phyloP scores from a whole-genome alignment of 1,140 invertebrate genomes.

The Drosophila pectinifera region DNA sequence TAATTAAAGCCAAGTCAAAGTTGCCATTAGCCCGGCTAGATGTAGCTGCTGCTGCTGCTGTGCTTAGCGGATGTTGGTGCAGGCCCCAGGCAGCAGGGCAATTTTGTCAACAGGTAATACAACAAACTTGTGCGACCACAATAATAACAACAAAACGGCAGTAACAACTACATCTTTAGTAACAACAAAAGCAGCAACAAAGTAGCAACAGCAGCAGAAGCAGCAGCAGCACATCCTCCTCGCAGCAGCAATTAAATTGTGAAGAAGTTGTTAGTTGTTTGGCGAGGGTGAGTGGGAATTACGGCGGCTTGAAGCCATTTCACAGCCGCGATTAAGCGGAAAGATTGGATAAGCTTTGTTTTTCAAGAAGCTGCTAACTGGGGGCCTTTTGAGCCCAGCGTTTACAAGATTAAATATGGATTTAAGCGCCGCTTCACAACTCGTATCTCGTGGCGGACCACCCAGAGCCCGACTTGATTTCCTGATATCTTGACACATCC shows the following conservation, averaged over 20 bases:
- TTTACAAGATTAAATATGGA: background rate
- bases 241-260: conserved; percentile 56
- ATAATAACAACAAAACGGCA: conserved; percentile 41
- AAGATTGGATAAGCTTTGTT: conserved; percentile 25
- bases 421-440: conserved; percentile 6
- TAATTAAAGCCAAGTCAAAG: conserved; percentile 66
- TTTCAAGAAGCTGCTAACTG: conserved; percentile 15
- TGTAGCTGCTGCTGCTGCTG: conserved; percentile 34
- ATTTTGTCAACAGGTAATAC: conserved; percentile 73
- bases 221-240: conserved; percentile 7
- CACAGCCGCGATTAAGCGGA: conserved; percentile 15
- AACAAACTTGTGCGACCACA: conserved; percentile 68
- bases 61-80: conserved; percentile 59
- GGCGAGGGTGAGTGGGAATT: conserved; percentile 19
- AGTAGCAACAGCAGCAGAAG: conserved; percentile 17
- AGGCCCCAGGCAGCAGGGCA: conserved; percentile 45
- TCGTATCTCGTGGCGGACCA: conserved; percentile 5
- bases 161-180: conserved; percentile 27
- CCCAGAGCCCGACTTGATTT: conserved; percentile 28
- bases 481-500: conserved; percentile 45
- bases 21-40: conserved; percentile 59
- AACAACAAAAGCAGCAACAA: conserved; percentile 26
- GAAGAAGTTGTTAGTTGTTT: conserved; percentile 35
- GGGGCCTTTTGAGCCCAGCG: conserved; percentile 9
- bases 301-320: conserved; percentile 27